phyloP scores from a whole-genome alignment of 2,888 invertebrate genomes.

The Calliphora vomitoria region DNA sequence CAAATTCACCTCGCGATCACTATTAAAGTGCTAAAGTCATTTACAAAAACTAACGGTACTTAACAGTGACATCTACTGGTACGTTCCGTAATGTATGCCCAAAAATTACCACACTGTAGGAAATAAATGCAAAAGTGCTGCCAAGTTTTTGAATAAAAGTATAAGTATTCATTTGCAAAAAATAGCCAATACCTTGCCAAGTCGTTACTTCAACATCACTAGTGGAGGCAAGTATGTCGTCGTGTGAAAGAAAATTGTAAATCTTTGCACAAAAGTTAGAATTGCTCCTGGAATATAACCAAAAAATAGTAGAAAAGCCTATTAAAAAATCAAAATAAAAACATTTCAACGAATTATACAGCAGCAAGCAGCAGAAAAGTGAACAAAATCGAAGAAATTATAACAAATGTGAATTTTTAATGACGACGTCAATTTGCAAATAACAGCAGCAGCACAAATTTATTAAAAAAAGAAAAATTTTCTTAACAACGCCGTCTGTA shows the following conservation, averaged over 20 bases:
- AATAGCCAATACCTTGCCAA: constrained; percentile 55
- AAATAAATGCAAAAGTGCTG: constrained; percentile 15
- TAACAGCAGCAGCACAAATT: constrained; percentile 39
- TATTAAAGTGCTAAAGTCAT: neutral
- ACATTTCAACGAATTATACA: neutral
- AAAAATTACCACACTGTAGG: neutral
- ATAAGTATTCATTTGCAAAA: constrained; percentile 35
- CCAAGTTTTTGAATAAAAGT: constrained; percentile 13
- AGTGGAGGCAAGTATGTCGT: constrained; percentile 73
- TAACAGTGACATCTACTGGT: neutral
- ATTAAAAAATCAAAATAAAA: constrained; percentile 43
- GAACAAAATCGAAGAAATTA: neutral
- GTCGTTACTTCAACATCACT: constrained; percentile 77
- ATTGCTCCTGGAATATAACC: constrained; percentile 64
- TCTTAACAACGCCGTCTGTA: constrained; percentile 56
- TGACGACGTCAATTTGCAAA: constrained; percentile 52
- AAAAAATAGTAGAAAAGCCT: constrained; percentile 34
- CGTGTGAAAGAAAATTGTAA: constrained; percentile 78
- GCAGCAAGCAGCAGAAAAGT: neutral
- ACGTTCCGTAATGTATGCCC: neutral
- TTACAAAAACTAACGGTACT: neutral
- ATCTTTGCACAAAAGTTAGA: constrained; percentile 70
- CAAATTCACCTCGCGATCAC: no score
- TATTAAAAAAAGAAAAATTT: constrained; percentile 19
- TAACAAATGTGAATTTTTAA: constrained; percentile 26